A percentile compares a stretch with the other conserved stretches of the same genome.
Evolutionary conservation across 2,113 vertebrate species (phyloP).

Genomic region (Sminthopsis crassicaudata): DNA sequence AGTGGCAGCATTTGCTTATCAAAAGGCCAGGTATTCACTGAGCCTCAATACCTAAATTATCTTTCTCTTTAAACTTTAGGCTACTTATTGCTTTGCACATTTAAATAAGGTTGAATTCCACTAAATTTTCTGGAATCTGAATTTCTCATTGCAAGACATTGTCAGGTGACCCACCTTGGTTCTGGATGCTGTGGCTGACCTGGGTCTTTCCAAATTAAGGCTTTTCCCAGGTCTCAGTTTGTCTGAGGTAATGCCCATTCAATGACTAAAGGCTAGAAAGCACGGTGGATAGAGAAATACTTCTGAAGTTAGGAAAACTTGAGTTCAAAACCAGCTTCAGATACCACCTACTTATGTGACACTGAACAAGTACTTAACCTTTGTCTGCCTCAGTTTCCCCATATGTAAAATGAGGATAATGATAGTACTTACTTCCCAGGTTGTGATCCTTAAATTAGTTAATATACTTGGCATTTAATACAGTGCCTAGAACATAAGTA

Average conservation of each 20-base stretch:
- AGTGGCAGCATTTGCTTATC: neutral
- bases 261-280: neutral
- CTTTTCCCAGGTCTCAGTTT: neutral
- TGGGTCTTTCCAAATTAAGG: neutral
- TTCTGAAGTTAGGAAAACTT: neutral
- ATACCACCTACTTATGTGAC: neutral
- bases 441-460: neutral
- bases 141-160: too few species aligned
- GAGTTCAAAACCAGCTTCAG: neutral
- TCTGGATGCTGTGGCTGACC: neutral
- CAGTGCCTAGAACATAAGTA: neutral
- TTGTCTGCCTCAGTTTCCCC: neutral
- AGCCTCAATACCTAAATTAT: neutral
- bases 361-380: neutral
- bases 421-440: neutral
- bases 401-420: neutral
- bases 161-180: too few species aligned
- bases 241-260: neutral
- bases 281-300: neutral
- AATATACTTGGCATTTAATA: neutral
- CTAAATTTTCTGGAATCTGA: too few species aligned
- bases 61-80: neutral
- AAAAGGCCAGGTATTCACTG: neutral
- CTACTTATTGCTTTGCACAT: neutral
- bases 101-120: neutral